A percentile compares a stretch with the other conserved stretches of the same genome.
These are phyloP conservation scores for Phaedon cochleariae DNA, from an alignment of 2,888 invertebrate genomes.

Conservation along the genomic window DNA sequence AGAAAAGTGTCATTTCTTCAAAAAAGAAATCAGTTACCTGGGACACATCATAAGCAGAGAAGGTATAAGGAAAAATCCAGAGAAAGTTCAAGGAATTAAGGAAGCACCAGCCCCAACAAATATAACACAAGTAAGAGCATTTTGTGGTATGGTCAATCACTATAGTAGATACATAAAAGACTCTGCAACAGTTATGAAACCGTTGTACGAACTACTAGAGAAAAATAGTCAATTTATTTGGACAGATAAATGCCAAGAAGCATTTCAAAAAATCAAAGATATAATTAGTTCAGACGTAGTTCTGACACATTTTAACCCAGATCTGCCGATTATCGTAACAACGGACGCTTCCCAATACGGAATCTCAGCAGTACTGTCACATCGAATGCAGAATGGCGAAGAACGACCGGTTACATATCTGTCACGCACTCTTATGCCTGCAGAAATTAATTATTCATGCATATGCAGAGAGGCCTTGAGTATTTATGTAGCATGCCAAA, in stretches of 20 bases:
- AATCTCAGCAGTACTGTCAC: constrained; percentile 1
- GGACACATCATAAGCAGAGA: too few species aligned
- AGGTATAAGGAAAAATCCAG: neutral
- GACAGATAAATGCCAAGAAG: neutral
- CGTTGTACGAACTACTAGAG: constrained; percentile 1
- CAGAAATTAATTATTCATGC: neutral
- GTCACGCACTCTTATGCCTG: neutral
- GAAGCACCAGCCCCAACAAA: neutral
- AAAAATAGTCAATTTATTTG: constrained; percentile 6
- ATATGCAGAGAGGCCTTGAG: neutral
- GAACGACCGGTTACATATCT: neutral
- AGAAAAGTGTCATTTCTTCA: too few species aligned
- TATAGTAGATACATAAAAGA: neutral
- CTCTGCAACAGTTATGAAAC: neutral
- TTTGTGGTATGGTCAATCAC: neutral
- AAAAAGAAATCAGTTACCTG: too few species aligned
- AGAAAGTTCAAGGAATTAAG: neutral
- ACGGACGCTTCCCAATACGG: neutral
- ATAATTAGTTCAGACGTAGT: neutral
- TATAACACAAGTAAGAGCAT: neutral
- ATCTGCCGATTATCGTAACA: neutral
- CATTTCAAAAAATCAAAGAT: constrained; percentile 3
- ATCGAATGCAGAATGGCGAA: neutral
- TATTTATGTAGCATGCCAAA: neutral
- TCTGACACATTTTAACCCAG: neutral